phyloP scores from a whole-genome alignment of 64 coral and sea anemone species.

The Montipora efflorescens region DNA sequence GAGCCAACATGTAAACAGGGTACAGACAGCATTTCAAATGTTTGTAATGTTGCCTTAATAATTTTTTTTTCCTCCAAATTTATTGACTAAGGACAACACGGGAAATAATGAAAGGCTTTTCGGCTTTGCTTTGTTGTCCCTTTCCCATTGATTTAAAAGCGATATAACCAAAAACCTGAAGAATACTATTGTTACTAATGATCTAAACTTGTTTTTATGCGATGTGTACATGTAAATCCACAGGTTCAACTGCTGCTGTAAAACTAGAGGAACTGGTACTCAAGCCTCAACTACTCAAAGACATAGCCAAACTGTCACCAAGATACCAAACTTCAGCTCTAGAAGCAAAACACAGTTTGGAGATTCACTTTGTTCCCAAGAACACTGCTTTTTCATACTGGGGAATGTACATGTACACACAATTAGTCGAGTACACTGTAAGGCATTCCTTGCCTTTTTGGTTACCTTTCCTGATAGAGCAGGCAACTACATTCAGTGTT shows the following conservation, averaged over 20 bases:
- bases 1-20: too few species aligned
- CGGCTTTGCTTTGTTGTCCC: too few species aligned
- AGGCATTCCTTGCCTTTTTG: not conserved
- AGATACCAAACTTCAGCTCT: constrained; percentile 48
- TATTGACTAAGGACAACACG: too few species aligned
- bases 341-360: constrained; percentile 52
- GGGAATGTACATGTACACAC: constrained; percentile 30
- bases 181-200: not conserved
- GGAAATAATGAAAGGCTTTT: too few species aligned
- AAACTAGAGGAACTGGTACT: constrained; percentile 42
- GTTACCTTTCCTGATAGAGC: not conserved
- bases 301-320: constrained; percentile 11
- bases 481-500: not conserved
- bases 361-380: constrained; percentile 45
- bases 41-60: too few species aligned
- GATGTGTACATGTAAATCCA: not conserved
- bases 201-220: too few species aligned
- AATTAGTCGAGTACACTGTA: not conserved
- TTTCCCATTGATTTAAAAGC: too few species aligned
- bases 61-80: too few species aligned
- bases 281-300: constrained; percentile 19
- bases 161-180: not conserved
- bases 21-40: too few species aligned
- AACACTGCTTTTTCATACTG: constrained; percentile 46
- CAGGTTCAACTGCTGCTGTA: constrained; percentile 12